Base-by-base conservation (phyloP, 92 coral and sea anemone species). In the Desmophyllum pertusum region DNA sequence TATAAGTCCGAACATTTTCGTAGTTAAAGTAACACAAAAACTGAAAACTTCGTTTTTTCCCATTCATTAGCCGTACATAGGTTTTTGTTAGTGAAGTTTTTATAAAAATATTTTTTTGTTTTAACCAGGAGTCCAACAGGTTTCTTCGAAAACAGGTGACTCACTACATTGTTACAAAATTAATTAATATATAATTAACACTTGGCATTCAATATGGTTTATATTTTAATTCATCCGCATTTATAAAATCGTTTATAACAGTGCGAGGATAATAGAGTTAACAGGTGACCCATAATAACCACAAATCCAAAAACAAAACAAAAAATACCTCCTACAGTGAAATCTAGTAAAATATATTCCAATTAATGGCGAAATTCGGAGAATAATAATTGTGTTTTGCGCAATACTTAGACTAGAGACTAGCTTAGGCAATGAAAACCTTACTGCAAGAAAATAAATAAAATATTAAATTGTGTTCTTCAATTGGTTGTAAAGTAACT, bases 131-230 rank as follows among this genome's bases (percentile, higher is more conserved):
- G n/a, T n/a, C n/a, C n/a, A n/a, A n/a, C n/a, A n/a, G n/a, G n/a
- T 18, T 14, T 64, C 1, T 30, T 64, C 39, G 6, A 31, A 46
- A 31, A 14, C 40, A 31, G 70, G 41, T 64, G 70, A 31, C 39
- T n/a, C n/a, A n/a, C n/a, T 10, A 14, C 41, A 30, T 64, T 15
- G 41, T 64, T 64, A 31, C 37, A 57, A 14, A 64, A 33, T 35
- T 13, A 31, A 64, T 64, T 64, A 64, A 33, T 33, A 64, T 31
- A 64, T 31, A 64, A 64, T 61, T 37, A 31, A 42, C 69, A 81
- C 33, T 14, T 18, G 62, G 29, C 66, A 43, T 29, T 42, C n/a
- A 10, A 52, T 21, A 10, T 31, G 40, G 37, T 23, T 51, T 21
- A 10, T 31, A n/a, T 18, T 23, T 51, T n/a, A 30, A 46, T 43